Conservation (phyloP, 2,888 invertebrate genomes). For the Colostygia pectinataria region DNA sequence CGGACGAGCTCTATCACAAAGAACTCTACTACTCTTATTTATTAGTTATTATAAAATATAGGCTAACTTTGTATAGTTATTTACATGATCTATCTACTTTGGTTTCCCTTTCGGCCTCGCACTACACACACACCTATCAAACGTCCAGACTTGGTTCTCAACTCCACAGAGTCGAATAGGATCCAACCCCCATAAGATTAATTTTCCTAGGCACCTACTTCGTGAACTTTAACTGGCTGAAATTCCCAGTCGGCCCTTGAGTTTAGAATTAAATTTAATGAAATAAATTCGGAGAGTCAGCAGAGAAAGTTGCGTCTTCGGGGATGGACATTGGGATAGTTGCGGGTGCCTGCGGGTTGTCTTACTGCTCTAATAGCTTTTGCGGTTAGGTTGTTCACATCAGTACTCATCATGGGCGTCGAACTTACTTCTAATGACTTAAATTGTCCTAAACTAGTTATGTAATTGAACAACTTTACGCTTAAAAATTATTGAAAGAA, state of each 20-base stretch:
- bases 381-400: conserved; percentile 15
- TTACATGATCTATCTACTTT: too few species aligned
- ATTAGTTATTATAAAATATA: too few species aligned
- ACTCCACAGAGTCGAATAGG: conserved; percentile 69
- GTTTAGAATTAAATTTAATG: conserved; percentile 80
- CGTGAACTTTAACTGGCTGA: conserved; percentile 79
- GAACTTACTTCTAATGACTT: conserved; percentile 14
- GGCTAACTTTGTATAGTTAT: too few species aligned
- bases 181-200: conserved; percentile 82
- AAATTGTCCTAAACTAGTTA: not conserved
- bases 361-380: conserved; percentile 19
- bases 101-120: not conserved
- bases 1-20: too few species aligned
- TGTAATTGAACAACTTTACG: not conserved
- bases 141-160: conserved; percentile 68
- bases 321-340: conserved; percentile 32
- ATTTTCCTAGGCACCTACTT: conserved; percentile 75
- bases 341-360: conserved; percentile 25
- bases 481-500: too few species aligned
- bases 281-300: conserved; percentile 76
- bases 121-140: not conserved
- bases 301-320: conserved; percentile 61
- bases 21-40: too few species aligned
- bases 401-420: conserved; percentile 18
- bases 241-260: conserved; percentile 74